Percentiles rank a stretch among this genome's conserved stretches.
These are phyloP conservation scores for Chunga burmeisteri DNA, from an alignment of 2,113 vertebrate genomes.

Conservation along the genomic window DNA sequence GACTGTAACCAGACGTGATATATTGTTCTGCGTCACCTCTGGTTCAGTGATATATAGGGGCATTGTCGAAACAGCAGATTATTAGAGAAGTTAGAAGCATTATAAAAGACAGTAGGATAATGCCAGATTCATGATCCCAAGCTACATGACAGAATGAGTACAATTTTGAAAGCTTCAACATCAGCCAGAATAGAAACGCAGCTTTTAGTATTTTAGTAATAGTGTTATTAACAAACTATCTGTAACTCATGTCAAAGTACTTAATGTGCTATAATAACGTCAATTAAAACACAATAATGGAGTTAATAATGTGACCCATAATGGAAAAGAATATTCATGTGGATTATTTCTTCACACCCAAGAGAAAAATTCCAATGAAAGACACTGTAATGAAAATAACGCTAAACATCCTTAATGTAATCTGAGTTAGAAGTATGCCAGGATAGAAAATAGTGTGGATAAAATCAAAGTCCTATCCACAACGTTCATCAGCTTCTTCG, in stretches of 20 bases:
- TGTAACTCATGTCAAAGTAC: constrained; percentile 4
- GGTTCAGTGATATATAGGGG: neutral
- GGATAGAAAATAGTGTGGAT: neutral
- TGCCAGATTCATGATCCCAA: constrained; percentile 20
- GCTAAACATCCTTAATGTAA: constrained; percentile 11
- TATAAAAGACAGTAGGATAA: constrained; percentile 4
- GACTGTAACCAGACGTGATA: neutral
- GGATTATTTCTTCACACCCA: constrained; percentile 27
- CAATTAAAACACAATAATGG: constrained; percentile 50
- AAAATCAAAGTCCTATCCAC: constrained; percentile 13
- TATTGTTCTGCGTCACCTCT: neutral
- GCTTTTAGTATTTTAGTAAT: neutral
- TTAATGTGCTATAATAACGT: constrained; percentile 22
- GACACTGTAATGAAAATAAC: neutral
- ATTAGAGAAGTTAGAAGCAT: constrained; percentile 21
- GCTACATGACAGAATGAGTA: constrained; percentile 45
- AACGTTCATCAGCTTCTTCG: constrained; percentile 29
- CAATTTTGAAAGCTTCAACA: constrained; percentile 42
- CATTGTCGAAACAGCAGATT: constrained; percentile 34
- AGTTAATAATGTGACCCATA: constrained; percentile 22
- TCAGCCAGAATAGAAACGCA: neutral
- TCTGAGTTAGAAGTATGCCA: neutral
- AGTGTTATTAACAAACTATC: constrained; percentile 43
- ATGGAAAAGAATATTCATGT: constrained; percentile 37
- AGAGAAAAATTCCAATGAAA: constrained; percentile 34